phyloP scores from a whole-genome alignment of 2,797 vertebrate species.

The Pantherophis vulpinus region DNA sequence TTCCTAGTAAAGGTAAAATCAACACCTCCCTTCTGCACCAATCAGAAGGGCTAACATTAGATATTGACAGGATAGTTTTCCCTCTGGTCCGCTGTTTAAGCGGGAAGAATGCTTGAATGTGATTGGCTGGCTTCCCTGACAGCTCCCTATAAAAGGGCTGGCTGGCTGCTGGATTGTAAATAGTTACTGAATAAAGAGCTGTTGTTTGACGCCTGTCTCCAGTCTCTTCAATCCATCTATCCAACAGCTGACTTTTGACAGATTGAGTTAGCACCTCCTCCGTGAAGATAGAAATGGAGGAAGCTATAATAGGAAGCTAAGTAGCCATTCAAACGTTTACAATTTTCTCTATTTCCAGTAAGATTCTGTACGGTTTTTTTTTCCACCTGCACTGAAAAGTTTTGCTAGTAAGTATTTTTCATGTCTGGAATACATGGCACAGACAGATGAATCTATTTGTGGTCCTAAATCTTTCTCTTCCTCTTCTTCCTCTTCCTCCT shows the following conservation, averaged over 20 bases:
- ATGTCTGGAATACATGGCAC: neutral
- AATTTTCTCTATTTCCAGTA: constrained; percentile 12
- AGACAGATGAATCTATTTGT: neutral
- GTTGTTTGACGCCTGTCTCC: no score
- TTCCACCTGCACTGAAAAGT: constrained; percentile 21
- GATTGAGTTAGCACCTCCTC: constrained; percentile 22
- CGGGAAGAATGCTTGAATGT: no score
- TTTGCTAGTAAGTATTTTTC: constrained; percentile 17
- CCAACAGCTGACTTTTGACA: neutral
- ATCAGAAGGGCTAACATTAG: neutral
- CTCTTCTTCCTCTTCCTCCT: no score
- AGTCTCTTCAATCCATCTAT: no score
- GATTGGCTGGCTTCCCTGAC: no score
- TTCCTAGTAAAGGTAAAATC: constrained; percentile 34
- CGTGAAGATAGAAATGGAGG: neutral
- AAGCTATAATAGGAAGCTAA: neutral
- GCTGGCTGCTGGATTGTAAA: no score
- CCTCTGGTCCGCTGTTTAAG: no score
- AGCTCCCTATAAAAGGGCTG: no score
- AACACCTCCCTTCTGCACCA: constrained; percentile 15
- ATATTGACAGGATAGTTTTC: no score
- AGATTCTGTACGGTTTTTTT: constrained; percentile 1
- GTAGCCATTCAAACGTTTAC: constrained; percentile 12
- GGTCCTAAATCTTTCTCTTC: neutral
- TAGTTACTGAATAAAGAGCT: no score